Base-by-base conservation (phyloP, 1,140 invertebrate genomes). In the Melanaphis sacchari region DNA sequence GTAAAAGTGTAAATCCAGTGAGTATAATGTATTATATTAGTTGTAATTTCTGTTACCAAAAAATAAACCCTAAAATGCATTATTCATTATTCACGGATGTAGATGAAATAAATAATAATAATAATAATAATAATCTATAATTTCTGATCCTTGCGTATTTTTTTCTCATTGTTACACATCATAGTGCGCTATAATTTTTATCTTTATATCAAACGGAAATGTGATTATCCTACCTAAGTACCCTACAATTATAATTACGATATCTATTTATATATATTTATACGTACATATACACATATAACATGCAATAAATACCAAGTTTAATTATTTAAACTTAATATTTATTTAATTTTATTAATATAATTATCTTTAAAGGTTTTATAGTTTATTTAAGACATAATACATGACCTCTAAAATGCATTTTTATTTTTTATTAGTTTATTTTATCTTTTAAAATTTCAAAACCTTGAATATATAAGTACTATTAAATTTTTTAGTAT, bases 121-220 rank as follows among this genome's bases (percentile, higher is more conserved):
- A 54, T 26, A 49, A 54, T 26, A 54, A 66, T n/a, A 31, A 66
- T 31, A 76, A 76, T 76, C 59, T 36, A 76, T 76, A 76, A 76
- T 76, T 76, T 76, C 59, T 76, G 59, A 76, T 76, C 18, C 59
- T 36, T 15, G 59, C 15, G 59, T n/a, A 76, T 76, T 76, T n/a
- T 76, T 76, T 76, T 76, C 59, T 76, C 59, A 76, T 76, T 36
- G n/a, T 76, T 76, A 76, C 59, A n/a, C 59, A n/a, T 76, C n/a
- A 76, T 76, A 66, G 59, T 76, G 59, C 5, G 59, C 31, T 76
- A 76, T 76, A 76, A 76, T 76, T 76, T 76, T 76, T n/a, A 52
- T 21, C n/a, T 76, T 76, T 76, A 76, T 76, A 76, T n/a, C 59
- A 76, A 76, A 76, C 59, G 59, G 59, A 76, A 76, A 76, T 76